Base-by-base conservation (phyloP, 2,113 vertebrate species). In the Gnathonemus echidnorhynchus region DNA sequence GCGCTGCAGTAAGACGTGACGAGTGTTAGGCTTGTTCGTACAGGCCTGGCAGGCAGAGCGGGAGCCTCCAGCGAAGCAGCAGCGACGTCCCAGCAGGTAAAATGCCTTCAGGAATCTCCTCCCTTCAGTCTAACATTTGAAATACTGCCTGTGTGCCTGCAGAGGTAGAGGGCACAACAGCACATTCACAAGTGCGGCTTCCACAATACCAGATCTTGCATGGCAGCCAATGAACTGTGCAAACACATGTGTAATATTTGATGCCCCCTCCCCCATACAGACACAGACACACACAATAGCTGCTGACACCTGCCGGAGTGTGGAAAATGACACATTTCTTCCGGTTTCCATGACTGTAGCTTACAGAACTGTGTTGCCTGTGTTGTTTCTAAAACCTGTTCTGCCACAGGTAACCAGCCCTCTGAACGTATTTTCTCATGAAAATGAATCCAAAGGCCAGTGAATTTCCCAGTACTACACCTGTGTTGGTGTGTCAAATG, bases 371-470 rank as follows among this genome's bases (percentile, higher is more conserved):
- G 10, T 77, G 11, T 13, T 13, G 70, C 31, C 15, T 77, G 74
- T 80, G 74, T 80, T 80, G 74, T 80, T 80, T 80, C 35, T 42
- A 80, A 42, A 80, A 80, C 74, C 74, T 42, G 74, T 80, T 80
- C 74, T 80, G 1, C 74, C 74, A 42, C 74, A 80, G 74, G 35
- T 80, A 42, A 19, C 74, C 35, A 80, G 13, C 5, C 74, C 74
- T 21, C 74, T 21, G 74, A 35, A 80, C 19, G 35, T 42, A 42
- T 80, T 80, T 80, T 80, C 31, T 80, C 74, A 35, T 19, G 74
- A 42, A 80, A 80, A 80, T 8, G 17, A 27, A 80, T 42, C 17
- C 15, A 80, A 17, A 80, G 74, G 31, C 31, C 39, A 7, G 35
- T 42, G 31, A n/a, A 80, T 80, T 42, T 80, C 35, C 15, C 31